Conservation (phyloP, 2,113 vertebrate genomes). For the Chaenogobius annularis region DNA sequence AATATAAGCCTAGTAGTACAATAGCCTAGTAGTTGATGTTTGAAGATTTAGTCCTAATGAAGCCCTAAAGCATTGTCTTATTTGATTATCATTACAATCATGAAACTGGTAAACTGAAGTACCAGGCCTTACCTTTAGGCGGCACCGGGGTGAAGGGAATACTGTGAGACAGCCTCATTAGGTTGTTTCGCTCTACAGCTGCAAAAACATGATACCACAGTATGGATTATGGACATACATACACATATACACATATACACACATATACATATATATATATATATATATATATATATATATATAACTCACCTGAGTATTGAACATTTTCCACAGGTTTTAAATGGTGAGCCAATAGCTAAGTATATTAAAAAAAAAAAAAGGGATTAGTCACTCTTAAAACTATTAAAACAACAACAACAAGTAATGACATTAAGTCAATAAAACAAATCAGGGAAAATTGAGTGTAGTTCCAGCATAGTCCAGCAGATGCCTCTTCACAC, state of each 20-base stretch:
- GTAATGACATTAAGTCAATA: background rate
- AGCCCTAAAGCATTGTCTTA: background rate
- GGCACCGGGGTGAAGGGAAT: constrained; percentile 98
- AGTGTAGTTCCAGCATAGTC: background rate
- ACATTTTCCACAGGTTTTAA: constrained; percentile 97
- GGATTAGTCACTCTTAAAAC: background rate
- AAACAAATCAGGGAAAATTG: background rate
- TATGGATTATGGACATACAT: background rate
- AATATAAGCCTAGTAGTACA: too few relatives aligned
- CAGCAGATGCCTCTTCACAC: constrained; percentile 34
- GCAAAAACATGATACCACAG: constrained; percentile 17
- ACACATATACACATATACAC: too few relatives aligned
- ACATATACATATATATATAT: too few relatives aligned
- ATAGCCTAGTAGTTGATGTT: too few relatives aligned
- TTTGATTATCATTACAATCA: background rate
- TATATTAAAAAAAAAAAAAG: too few relatives aligned
- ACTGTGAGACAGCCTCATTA: constrained; percentile 97
- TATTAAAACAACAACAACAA: background rate
- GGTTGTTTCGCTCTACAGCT: constrained; percentile 99
- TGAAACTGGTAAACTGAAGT: background rate
- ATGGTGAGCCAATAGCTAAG: constrained; percentile 96
- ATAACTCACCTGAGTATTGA: constrained; percentile 97
- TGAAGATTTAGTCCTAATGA: too few relatives aligned
- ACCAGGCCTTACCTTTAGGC: constrained; percentile 86
- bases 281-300: too few relatives aligned